Percentiles rank a stretch among this genome's conserved stretches.
Evolutionary conservation across 2,888 invertebrate genomes (phyloP).

Genomic region (Tribolium freemani): DNA sequence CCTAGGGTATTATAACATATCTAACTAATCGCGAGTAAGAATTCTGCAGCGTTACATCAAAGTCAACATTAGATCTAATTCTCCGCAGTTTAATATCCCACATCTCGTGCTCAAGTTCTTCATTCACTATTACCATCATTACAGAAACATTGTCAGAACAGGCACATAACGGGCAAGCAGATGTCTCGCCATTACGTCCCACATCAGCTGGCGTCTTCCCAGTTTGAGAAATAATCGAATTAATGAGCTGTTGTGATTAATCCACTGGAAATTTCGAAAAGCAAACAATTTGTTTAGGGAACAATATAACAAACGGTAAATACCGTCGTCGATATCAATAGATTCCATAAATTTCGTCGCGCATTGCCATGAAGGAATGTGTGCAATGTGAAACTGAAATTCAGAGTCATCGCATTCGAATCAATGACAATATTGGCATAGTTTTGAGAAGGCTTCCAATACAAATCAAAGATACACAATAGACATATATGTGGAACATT

Average conservation of each 20-base stretch:
- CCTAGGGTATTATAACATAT: neutral
- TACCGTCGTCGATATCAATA: conserved; percentile 41
- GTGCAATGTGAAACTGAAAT: conserved; percentile 53
- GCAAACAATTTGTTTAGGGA: conserved; percentile 33
- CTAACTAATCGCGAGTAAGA: neutral
- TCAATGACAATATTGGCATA: conserved; percentile 57
- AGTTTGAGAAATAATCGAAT: neutral
- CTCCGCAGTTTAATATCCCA: conserved; percentile 5
- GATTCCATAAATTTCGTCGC: conserved; percentile 51
- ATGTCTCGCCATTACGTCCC: conserved; percentile 54
- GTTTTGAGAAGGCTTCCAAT: conserved; percentile 55
- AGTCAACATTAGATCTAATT: conserved; percentile 26
- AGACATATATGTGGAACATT: conserved; percentile 37
- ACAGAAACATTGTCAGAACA: conserved; percentile 36
- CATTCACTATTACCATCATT: conserved; percentile 34
- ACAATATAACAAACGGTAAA: conserved; percentile 38
- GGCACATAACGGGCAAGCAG: conserved; percentile 46
- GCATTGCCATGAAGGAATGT: conserved; percentile 49
- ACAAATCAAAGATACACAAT: conserved; percentile 57
- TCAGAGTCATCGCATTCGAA: conserved; percentile 43
- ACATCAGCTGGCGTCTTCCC: conserved; percentile 46
- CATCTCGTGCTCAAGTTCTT: conserved; percentile 24
- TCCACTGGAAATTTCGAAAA: conserved; percentile 5
- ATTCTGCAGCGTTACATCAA: conserved; percentile 16
- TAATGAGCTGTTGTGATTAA: conserved; percentile 15